phyloP scores from a whole-genome alignment of 2,888 invertebrate species.

The Leptothorax acervorum region DNA sequence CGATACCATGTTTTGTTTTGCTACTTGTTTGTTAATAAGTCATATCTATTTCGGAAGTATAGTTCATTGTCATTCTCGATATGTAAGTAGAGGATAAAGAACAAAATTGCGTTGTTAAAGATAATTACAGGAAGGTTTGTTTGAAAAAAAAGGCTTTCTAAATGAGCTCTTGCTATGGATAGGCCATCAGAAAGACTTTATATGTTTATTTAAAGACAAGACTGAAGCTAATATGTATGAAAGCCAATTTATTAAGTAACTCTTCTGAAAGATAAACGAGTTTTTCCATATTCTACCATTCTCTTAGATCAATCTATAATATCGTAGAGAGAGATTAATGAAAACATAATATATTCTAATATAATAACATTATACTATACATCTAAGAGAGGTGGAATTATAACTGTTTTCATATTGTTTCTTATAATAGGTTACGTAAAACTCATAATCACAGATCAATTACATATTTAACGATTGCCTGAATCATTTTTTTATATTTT shows the following conservation, averaged over 20 bases:
- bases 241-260: slow-evolving; percentile 71
- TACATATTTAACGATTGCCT: slow-evolving; percentile 58
- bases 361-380: slow-evolving; percentile 57
- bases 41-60: slow-evolving; percentile 7
- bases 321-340: slow-evolving; percentile 59
- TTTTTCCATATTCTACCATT: slow-evolving; percentile 66
- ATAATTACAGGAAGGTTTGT: slow-evolving; percentile 60
- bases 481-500: slow-evolving; percentile 62
- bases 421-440: slow-evolving; percentile 59
- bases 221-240: slow-evolving; percentile 79
- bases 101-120: slow-evolving; percentile 51
- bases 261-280: slow-evolving; percentile 65
- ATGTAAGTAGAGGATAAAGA: not conserved
- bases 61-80: slow-evolving; percentile 32
- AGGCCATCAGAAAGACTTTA: slow-evolving; percentile 80
- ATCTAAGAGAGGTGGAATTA: slow-evolving; percentile 58
- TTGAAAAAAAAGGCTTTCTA: slow-evolving; percentile 64
- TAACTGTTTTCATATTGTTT: slow-evolving; percentile 62
- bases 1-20: slow-evolving; percentile 37
- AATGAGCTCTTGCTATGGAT: slow-evolving; percentile 80
- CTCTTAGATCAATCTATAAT: slow-evolving; percentile 66
- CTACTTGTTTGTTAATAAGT: slow-evolving; percentile 31
- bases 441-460: slow-evolving; percentile 51
- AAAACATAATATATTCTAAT: slow-evolving; percentile 58
- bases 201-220: slow-evolving; percentile 81